These are phyloP conservation scores for Matsumurasca onukii DNA, from an alignment of 1,140 invertebrate species.

Conservation along the genomic window DNA sequence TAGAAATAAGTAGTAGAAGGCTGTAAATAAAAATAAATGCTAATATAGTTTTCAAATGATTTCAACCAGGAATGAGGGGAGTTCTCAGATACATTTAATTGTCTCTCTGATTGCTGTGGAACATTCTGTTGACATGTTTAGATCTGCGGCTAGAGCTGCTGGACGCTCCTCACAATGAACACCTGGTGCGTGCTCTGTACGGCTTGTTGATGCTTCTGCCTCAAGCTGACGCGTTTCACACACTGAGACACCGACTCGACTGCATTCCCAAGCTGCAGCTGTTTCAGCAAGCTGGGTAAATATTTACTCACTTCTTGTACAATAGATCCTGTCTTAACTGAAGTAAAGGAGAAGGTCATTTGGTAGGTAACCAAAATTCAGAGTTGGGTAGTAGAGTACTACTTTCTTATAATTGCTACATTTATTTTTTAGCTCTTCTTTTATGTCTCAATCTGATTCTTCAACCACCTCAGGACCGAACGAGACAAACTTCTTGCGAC, in stretches of 20 bases:
- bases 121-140: constrained; percentile 49
- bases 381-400: too few relatives aligned
- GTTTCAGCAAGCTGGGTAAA: neutral
- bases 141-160: constrained; percentile 91
- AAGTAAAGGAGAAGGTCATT: neutral
- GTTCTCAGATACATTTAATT: too few relatives aligned
- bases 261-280: constrained; percentile 73
- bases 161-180: constrained; percentile 69
- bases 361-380: neutral
- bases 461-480: too few relatives aligned
- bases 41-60: too few relatives aligned
- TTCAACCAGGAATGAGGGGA: too few relatives aligned
- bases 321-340: neutral
- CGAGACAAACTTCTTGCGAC: too few relatives aligned
- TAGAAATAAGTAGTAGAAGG: too few relatives aligned
- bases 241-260: constrained; percentile 81
- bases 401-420: too few relatives aligned
- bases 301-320: neutral
- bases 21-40: too few relatives aligned
- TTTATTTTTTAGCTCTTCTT: too few relatives aligned
- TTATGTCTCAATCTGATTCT: too few relatives aligned
- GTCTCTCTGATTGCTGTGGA: too few relatives aligned
- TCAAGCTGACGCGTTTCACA: constrained; percentile 94
- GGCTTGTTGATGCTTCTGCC: constrained; percentile 97
- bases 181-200: constrained; percentile 88